Evolutionary conservation across 2,888 invertebrate genomes (phyloP).

Genomic region (Clistopyga incitator): DNA sequence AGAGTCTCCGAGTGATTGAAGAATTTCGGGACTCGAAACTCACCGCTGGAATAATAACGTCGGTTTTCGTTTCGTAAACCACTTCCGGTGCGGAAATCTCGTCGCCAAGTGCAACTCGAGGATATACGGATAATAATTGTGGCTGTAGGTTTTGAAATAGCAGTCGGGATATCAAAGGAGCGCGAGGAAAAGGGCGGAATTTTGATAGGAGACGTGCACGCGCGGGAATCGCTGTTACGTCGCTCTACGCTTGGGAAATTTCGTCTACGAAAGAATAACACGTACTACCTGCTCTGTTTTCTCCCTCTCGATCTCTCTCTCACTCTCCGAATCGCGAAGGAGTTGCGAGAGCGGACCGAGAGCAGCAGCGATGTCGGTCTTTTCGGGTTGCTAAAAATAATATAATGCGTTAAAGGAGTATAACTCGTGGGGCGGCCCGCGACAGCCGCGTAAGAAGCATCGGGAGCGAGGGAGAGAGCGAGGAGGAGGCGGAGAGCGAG

Average conservation of each 20-base stretch:
- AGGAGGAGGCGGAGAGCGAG: slow-evolving; percentile 38
- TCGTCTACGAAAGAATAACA: neutral
- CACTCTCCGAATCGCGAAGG: neutral
- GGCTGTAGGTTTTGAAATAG: no score
- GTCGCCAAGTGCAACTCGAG: no score
- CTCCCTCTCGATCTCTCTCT: slow-evolving; percentile 6
- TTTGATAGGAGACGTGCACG: no score
- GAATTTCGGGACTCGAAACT: slow-evolving; percentile 10
- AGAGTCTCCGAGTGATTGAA: neutral
- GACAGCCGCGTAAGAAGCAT: slow-evolving; percentile 11
- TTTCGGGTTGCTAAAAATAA: slow-evolving; percentile 62
- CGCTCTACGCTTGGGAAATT: neutral
- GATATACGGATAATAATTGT: no score
- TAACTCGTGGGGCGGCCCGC: neutral
- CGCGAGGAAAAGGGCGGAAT: neutral
- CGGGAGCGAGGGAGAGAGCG: slow-evolving; percentile 27
- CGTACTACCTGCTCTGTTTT: neutral
- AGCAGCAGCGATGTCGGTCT: slow-evolving; percentile 23
- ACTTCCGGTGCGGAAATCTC: no score
- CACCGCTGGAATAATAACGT: no score
- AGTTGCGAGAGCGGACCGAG: neutral
- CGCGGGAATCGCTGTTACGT: neutral
- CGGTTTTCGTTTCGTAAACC: no score
- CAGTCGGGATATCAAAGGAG: neutral
- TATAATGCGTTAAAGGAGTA: slow-evolving; percentile 57